These are phyloP conservation scores for Drosophila setosimentum DNA, from an alignment of 2,888 invertebrate genomes.

Conservation along the genomic window DNA sequence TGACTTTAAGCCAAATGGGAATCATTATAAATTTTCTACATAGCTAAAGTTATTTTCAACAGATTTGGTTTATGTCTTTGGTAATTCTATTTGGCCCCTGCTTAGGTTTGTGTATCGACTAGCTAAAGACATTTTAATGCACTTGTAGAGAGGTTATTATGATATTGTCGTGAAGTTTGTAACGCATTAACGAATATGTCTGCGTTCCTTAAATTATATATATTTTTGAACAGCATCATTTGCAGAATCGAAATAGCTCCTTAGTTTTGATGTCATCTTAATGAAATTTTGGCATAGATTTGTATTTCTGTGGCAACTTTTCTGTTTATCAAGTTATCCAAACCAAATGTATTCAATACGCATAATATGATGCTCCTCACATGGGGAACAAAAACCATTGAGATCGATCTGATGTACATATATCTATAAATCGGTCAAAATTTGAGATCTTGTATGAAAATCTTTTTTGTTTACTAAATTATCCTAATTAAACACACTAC, in stretches of 20 bases:
- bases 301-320: neutral
- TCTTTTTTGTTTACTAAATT: neutral
- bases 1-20: neutral
- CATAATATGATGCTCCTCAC: neutral
- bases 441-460: neutral
- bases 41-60: neutral
- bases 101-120: neutral
- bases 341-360: neutral
- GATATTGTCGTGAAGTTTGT: neutral
- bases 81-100: neutral
- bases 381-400: neutral
- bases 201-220: neutral
- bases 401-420: no score
- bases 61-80: neutral
- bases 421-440: no score
- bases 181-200: neutral
- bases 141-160: rapidly evolving
- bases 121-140: neutral
- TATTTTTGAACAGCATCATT: neutral
- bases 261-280: neutral
- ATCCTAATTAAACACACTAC: neutral
- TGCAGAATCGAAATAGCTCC: neutral
- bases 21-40: neutral
- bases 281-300: neutral
- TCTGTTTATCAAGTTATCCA: neutral